These are phyloP conservation scores for Cheirogaleus medius DNA, from an alignment of 2,113 vertebrate genomes.

Conservation along the genomic window DNA sequence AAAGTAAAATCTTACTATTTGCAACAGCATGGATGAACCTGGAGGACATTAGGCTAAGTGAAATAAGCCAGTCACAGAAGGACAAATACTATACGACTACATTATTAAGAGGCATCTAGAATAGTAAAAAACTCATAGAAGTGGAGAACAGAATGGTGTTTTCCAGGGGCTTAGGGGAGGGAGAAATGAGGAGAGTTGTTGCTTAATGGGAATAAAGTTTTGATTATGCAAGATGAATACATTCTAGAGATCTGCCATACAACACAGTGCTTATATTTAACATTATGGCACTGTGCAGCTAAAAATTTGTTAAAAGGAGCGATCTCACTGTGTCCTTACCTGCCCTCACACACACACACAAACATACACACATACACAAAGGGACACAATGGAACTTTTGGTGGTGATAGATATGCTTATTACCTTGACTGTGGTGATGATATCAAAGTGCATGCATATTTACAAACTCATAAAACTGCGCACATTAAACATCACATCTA, in stretches of 20 bases:
- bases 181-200: background rate
- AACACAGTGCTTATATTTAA: background rate
- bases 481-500: background rate
- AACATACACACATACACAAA: background rate
- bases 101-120: background rate
- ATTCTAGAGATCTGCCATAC: background rate
- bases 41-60: background rate
- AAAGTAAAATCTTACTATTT: background rate
- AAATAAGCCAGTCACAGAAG: background rate
- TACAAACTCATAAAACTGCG: background rate
- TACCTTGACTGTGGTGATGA: background rate
- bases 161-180: background rate
- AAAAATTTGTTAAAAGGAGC: background rate
- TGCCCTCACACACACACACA: rapidly evolving
- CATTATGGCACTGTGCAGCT: background rate
- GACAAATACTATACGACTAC: background rate
- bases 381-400: background rate
- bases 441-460: background rate
- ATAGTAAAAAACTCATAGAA: background rate
- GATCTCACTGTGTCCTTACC: background rate
- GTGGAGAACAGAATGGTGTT: background rate
- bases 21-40: background rate
- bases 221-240: background rate
- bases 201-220: background rate
- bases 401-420: background rate